Percentiles rank a stretch among this genome's conserved stretches.
Conservation (phyloP, 2,888 invertebrate species). For the Mylabris sibirica region DNA sequence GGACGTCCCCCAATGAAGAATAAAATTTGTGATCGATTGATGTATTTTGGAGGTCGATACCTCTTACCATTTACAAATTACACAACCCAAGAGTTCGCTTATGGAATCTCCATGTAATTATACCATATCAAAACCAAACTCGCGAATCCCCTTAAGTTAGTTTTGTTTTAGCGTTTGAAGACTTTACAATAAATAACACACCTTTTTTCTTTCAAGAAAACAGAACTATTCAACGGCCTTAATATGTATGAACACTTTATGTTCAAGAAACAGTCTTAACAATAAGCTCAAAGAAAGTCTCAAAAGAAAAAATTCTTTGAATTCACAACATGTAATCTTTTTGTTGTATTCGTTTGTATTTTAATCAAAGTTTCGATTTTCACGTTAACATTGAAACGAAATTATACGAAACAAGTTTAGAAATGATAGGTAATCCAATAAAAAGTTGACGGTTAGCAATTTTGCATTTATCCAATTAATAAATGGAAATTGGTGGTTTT, state of each 20-base stretch:
- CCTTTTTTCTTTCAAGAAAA: not conserved
- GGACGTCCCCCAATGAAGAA: no score
- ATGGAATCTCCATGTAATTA: no score
- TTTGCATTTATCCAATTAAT: conserved; percentile 1
- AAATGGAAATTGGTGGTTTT: not conserved
- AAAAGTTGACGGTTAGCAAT: not conserved
- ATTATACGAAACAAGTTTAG: conserved; percentile 1
- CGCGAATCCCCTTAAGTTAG: no score
- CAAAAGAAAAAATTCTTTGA: not conserved
- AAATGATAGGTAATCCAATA: conserved; percentile 5
- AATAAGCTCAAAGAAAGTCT: not conserved
- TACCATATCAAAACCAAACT: no score
- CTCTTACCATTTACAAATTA: no score
- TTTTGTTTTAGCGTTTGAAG: no score
- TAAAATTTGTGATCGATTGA: no score
- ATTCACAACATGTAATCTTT: not conserved
- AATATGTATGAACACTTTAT: not conserved
- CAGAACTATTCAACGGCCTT: not conserved
- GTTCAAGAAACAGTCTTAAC: not conserved
- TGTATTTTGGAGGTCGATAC: no score
- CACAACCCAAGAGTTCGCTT: no score
- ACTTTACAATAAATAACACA: no score
- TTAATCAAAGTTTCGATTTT: not conserved
- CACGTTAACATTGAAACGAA: not conserved
- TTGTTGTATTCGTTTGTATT: not conserved